Conservation (phyloP, 23 tunicate genomes). For the Pegea sp. region DNA sequence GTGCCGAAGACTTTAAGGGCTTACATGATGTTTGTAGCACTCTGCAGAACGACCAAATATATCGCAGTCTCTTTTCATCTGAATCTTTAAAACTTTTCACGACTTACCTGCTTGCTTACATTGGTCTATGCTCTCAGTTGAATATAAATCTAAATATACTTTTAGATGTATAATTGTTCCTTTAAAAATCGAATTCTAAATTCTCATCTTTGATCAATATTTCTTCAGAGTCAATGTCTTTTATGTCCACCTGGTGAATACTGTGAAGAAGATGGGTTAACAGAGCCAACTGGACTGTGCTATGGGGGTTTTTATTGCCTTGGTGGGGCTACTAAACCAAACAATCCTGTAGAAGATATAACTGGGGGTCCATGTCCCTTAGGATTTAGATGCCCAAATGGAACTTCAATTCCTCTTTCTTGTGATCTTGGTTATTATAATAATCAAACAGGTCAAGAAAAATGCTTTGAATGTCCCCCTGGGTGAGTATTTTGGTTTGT, state of each 20-base stretch:
- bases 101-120: too few species aligned
- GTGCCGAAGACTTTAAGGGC: too few species aligned
- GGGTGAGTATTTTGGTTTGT: constrained; percentile 43
- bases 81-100: too few species aligned
- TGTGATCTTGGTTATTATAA: constrained; percentile 70
- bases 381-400: constrained; percentile 57
- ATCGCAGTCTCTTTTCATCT: too few species aligned
- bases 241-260: constrained; percentile 56
- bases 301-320: constrained; percentile 62
- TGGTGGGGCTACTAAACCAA: constrained; percentile 15
- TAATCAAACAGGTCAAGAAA: constrained; percentile 20
- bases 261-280: constrained; percentile 21
- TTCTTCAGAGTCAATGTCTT: constrained; percentile 26
- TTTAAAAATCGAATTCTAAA: background rate
- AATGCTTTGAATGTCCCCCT: constrained; percentile 42
- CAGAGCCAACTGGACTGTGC: constrained; percentile 66
- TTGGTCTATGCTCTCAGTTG: too few species aligned
- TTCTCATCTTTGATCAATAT: background rate
- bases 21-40: too few species aligned
- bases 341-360: constrained; percentile 7
- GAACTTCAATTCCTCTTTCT: constrained; percentile 34
- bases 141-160: too few species aligned
- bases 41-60: too few species aligned
- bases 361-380: constrained; percentile 81
- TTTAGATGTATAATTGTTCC: too few species aligned